Evolutionary conservation across 2,797 vertebrate species (phyloP).

Genomic region (Pipistrellus nathusii): DNA sequence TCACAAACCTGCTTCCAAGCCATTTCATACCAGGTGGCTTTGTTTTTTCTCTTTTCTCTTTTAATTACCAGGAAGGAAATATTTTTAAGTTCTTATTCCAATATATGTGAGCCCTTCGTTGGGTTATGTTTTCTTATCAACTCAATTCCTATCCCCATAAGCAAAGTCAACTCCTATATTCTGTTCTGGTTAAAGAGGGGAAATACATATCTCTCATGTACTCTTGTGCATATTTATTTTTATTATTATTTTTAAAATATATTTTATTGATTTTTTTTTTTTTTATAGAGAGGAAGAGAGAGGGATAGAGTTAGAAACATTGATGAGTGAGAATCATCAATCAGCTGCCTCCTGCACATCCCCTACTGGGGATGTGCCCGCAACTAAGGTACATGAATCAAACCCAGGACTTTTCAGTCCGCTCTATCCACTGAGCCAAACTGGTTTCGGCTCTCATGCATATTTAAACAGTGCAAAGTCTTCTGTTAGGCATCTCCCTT

Average conservation of each 20-base stretch:
- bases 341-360: too few relatives aligned
- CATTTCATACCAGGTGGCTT: background rate
- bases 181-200: background rate
- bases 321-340: too few relatives aligned
- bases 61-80: slow-evolving; percentile 3
- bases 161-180: background rate
- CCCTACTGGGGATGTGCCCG: too few relatives aligned
- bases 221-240: background rate
- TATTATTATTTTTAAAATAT: too few relatives aligned
- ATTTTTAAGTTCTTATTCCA: background rate
- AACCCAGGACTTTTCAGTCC: too few relatives aligned
- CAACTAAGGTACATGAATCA: too few relatives aligned
- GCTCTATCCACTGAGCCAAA: too few relatives aligned
- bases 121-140: background rate
- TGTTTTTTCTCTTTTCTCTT: background rate
- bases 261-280: too few relatives aligned
- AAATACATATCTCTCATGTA: background rate
- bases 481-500: background rate
- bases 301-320: too few relatives aligned
- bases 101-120: background rate
- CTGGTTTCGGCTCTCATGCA: background rate
- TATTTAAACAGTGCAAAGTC: slow-evolving; percentile 3
- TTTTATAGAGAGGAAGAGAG: too few relatives aligned
- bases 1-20: background rate
- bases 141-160: background rate